A percentile compares a stretch with the other conserved stretches of the same genome.
Evolutionary conservation across 1,140 invertebrate genomes (phyloP).

Genomic region (Coenobita brevimanus): DNA sequence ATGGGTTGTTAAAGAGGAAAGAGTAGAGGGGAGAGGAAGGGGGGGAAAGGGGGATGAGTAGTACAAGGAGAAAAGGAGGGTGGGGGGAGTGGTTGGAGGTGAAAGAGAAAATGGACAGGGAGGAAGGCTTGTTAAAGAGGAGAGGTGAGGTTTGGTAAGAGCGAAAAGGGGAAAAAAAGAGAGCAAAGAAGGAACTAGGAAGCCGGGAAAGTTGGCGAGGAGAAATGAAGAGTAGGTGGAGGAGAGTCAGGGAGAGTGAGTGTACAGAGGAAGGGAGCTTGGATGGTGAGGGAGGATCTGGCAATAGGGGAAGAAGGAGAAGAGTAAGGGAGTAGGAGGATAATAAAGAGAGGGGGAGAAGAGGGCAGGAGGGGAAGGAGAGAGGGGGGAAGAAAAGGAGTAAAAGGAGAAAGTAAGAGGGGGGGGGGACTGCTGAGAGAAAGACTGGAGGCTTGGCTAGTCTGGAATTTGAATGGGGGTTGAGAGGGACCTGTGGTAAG

Average conservation of each 20-base stretch:
- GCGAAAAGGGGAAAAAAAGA: background rate
- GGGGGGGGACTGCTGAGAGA: background rate
- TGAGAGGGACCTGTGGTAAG: no score
- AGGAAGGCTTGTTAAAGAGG: background rate
- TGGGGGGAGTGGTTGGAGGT: background rate
- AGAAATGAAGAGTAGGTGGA: background rate
- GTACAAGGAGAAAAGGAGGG: background rate
- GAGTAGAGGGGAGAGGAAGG: background rate
- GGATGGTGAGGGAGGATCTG: background rate
- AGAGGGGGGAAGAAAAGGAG: background rate
- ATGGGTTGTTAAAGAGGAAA: background rate
- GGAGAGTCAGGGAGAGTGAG: background rate
- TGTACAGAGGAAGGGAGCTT: background rate
- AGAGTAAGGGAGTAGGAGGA: background rate
- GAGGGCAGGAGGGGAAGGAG: background rate
- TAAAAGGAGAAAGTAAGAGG: background rate
- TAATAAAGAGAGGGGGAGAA: background rate
- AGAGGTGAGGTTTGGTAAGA: background rate
- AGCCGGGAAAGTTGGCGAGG: background rate
- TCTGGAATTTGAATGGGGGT: no score
- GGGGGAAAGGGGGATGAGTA: background rate
- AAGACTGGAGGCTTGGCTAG: no score
- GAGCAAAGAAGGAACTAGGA: no score
- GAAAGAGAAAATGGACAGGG: background rate
- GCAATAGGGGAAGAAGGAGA: background rate